A percentile compares a stretch with the other conserved stretches of the same genome.
phyloP scores from a whole-genome alignment of 2,797 vertebrate genomes.

The Carcharodon carcharias region DNA sequence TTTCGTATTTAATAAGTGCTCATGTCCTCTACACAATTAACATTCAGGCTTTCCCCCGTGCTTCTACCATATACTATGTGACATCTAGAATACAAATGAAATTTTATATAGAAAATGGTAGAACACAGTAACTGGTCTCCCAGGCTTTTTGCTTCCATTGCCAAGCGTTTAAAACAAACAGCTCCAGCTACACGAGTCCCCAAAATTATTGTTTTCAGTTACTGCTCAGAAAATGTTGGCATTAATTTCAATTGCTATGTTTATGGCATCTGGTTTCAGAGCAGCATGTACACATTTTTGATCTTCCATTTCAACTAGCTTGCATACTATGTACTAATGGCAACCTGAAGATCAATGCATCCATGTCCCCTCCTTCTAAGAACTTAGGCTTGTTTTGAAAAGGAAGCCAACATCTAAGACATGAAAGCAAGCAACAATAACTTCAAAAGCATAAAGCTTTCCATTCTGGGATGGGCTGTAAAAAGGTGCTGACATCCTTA shows the following conservation, averaged over 20 bases:
- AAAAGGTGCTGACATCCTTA: neutral
- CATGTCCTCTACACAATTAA: neutral
- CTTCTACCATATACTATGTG: neutral
- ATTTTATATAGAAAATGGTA: neutral
- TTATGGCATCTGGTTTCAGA: conserved; percentile 1
- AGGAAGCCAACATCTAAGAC: neutral
- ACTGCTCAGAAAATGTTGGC: neutral
- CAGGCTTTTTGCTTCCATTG: neutral
- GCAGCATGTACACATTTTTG: neutral
- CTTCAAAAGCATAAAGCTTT: neutral
- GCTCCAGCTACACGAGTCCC: neutral
- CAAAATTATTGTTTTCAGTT: conserved; percentile 1
- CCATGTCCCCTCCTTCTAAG: neutral
- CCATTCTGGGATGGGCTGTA: neutral
- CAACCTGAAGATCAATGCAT: neutral
- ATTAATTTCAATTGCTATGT: neutral
- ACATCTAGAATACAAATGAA: neutral
- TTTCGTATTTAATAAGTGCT: neutral
- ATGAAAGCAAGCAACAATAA: neutral
- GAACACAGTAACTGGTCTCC: neutral
- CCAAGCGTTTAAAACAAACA: neutral
- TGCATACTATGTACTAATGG: neutral
- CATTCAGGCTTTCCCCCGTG: neutral
- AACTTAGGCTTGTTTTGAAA: neutral
- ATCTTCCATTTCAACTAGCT: neutral